Percentiles rank a stretch among this genome's conserved stretches.
Conservation (phyloP, 2,797 vertebrate genomes). For the Garrulus glandarius region DNA sequence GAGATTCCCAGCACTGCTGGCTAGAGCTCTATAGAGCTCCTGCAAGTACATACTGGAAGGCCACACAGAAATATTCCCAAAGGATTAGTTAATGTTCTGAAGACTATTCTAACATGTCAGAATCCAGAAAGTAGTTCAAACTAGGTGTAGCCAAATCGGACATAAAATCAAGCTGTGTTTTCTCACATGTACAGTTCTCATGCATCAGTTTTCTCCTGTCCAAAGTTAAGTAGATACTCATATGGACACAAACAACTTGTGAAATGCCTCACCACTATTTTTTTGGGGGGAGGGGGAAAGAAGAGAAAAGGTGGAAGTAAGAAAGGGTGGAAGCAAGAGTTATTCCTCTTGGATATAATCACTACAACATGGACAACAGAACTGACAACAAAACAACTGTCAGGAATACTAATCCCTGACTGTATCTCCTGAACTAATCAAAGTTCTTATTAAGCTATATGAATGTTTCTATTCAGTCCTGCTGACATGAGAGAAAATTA, state of each 20-base stretch:
- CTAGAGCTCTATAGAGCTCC: neutral
- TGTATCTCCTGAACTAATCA: neutral
- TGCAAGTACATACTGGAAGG: neutral
- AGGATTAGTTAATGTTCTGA: neutral
- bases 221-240: neutral
- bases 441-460: neutral
- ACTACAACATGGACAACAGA: neutral
- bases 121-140: neutral
- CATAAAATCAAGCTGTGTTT: neutral
- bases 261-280: neutral
- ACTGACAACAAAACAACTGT: neutral
- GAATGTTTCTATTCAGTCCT: neutral
- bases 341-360: neutral
- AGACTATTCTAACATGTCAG: neutral
- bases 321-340: neutral
- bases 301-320: fast-evolving
- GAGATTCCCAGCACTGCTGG: neutral
- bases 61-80: neutral
- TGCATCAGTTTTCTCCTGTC: neutral
- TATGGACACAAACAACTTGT: neutral
- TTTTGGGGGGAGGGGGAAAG: neutral
- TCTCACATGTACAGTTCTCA: neutral
- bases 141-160: neutral
- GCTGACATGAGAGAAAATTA: neutral
- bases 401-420: neutral